Percentiles rank a stretch among this genome's conserved stretches.
phyloP scores from a whole-genome alignment of 2,113 vertebrate genomes.

The Sapajus apella region DNA sequence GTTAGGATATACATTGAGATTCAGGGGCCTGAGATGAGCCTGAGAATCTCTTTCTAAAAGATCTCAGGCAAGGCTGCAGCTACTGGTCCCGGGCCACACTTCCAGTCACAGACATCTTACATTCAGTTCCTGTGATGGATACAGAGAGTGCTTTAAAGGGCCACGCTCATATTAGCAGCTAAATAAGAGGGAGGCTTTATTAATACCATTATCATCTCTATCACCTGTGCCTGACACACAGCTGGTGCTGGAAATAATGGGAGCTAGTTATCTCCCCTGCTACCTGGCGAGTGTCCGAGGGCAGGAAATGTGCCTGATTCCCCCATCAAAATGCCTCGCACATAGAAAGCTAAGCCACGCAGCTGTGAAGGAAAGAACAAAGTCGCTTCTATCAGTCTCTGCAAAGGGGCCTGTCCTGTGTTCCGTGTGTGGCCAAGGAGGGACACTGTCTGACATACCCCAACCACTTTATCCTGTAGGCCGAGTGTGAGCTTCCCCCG shows the following conservation, averaged over 20 bases:
- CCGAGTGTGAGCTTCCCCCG: neutral
- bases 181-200: neutral
- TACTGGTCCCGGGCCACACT: neutral
- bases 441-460: rapidly evolving
- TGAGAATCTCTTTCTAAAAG: neutral
- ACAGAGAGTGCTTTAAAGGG: neutral
- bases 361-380: neutral
- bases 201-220: neutral
- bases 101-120: neutral
- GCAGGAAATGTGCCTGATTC: neutral
- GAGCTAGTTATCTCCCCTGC: neutral
- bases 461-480: too few relatives aligned
- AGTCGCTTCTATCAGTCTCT: neutral
- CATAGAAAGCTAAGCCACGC: neutral
- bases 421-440: neutral
- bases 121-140: neutral
- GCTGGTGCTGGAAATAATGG: neutral
- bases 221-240: neutral
- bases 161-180: neutral
- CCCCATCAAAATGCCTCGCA: neutral
- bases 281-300: neutral
- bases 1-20: neutral
- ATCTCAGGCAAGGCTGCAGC: neutral
- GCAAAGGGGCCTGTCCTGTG: neutral
- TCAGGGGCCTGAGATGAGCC: neutral